Base-by-base conservation (phyloP, 2,888 invertebrate species). In the Neria commutata region DNA sequence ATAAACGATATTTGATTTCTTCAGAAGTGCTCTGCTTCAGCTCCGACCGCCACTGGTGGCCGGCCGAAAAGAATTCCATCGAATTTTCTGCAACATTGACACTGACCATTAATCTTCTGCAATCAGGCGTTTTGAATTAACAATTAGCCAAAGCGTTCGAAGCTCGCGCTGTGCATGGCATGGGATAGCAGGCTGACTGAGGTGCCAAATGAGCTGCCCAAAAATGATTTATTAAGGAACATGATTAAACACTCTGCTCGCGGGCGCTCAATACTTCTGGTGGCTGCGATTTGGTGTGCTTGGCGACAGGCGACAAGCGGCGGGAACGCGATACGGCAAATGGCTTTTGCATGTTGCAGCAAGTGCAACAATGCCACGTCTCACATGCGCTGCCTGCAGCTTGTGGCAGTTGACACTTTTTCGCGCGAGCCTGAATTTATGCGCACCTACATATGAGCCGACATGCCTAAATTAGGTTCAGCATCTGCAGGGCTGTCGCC, bases 71-170 rank as follows among this genome's bases (percentile, higher is more conserved):
- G 14, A 14, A 45, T 29, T 19, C 21, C n/a, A 29, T 24, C 8
- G 37, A 50, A 34, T 42, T 48, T 56, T 56, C 56, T 50, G 42
- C 29, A 50, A 42, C 49, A 50, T 50, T 56, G 26, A 37, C 23
- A 51, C 10, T 17, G 58, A 24, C 49, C 53, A 58, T 58, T 58
- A 58, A 58, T 58, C 58, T 53, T 58, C 40, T 1, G 49, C 49
- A 54, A 54, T 58, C 58, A 58, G 54, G 58, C 58, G n/a, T n/a
- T 48, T 48, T 54, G 54, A 58, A 58, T 58, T 58, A 58, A 45
- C 53, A 58, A 58, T 58, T 54, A 54, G 57, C 47, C 47, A 54
- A 40, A 23, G 21, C 25, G 26, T 11, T 17, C 6, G 2, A 16
- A 29, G 6, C 26, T 25, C 8, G 19, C 16, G 25, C n/a, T 25